Evolutionary conservation across 2,113 vertebrate species (phyloP), one percentile per base, ranked within the genome.

Genomic region (Bambusicola thoracicus): DNA sequence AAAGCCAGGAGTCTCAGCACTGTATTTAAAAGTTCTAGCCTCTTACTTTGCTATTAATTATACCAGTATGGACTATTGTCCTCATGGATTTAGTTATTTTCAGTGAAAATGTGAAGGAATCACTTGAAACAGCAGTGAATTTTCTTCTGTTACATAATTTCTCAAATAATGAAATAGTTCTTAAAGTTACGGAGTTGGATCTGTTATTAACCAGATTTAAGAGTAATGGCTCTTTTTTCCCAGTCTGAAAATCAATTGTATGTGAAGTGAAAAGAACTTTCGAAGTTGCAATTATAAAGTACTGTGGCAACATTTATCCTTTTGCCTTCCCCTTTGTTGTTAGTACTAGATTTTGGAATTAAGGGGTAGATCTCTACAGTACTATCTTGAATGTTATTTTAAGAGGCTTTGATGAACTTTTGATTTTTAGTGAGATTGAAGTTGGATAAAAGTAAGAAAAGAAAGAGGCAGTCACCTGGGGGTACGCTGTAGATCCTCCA

Each of bases 91-190:
- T 81, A 74, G 27, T 83, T 86, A 41, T 41, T 92, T 87, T 58
- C 62, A 53, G 24, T 92, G 78, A 84, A 81, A 84, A 84, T 53
- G 15, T 89, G 41, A 34, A 77, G 68, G 43, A 86, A 76, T 94
- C 91, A 79, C 53, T 56, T 84, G 78, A 85, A 96, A 58, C 48
- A 87, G 40, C 61, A 81, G 44, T 92, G 61, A 84, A 62, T 46
- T 58, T 83, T 48, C 46, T 59, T 13, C 14, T 90, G 11, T 90
- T 94, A 66, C 46, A 17, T 79, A 68, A 43, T 86, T 62, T 48
- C 24, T 73, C 44, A 36, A 88, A 32, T 89, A 75, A 87, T 92
- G 40, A 89, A 89, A 62, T 76, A 78, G 46, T 59, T 90, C 40
- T 41, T 68, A 11, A 78, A 76, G 21, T 73, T 89, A 83, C 32